Percentiles rank a stretch among this genome's conserved stretches.
Conservation (phyloP, 2,797 vertebrate species). For the Rhynchotus rufescens region DNA sequence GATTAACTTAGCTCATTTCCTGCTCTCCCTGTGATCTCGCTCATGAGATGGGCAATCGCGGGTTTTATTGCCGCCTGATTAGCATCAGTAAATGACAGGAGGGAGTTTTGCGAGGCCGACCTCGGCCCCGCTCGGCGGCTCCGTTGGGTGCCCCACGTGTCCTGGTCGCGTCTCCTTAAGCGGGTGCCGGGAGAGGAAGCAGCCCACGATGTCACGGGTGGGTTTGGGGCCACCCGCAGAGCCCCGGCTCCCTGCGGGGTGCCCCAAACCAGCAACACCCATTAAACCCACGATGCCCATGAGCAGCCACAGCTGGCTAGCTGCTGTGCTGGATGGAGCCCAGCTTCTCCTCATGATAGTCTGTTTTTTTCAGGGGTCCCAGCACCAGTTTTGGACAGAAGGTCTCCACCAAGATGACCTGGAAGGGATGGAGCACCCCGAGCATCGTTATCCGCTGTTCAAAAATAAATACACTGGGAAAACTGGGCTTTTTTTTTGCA, state of each 20-base stretch:
- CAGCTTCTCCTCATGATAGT: background rate
- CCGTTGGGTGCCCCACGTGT: background rate
- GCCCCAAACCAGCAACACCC: too few relatives aligned
- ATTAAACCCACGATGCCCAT: too few relatives aligned
- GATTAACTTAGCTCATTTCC: slow-evolving; percentile 63
- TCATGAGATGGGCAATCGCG: slow-evolving; percentile 31
- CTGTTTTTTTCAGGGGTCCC: background rate
- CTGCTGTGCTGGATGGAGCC: fast-evolving
- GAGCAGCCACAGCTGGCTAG: too few relatives aligned
- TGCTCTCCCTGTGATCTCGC: slow-evolving; percentile 37
- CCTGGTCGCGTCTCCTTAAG: background rate
- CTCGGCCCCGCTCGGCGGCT: background rate
- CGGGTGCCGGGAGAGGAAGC: fast-evolving
- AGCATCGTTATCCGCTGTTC: background rate
- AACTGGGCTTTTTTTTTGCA: slow-evolving; percentile 32
- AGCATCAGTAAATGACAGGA: slow-evolving; percentile 37
- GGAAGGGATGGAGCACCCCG: background rate
- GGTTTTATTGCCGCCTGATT: slow-evolving; percentile 22
- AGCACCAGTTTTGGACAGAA: fast-evolving
- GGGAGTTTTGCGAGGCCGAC: background rate
- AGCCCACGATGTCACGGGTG: background rate
- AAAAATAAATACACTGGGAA: slow-evolving; percentile 37
- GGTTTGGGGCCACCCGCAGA: background rate
- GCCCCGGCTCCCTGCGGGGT: fast-evolving
- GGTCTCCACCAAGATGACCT: fast-evolving